Base-by-base conservation (phyloP, 2,888 invertebrate species). In the Achlya flavicornis region DNA sequence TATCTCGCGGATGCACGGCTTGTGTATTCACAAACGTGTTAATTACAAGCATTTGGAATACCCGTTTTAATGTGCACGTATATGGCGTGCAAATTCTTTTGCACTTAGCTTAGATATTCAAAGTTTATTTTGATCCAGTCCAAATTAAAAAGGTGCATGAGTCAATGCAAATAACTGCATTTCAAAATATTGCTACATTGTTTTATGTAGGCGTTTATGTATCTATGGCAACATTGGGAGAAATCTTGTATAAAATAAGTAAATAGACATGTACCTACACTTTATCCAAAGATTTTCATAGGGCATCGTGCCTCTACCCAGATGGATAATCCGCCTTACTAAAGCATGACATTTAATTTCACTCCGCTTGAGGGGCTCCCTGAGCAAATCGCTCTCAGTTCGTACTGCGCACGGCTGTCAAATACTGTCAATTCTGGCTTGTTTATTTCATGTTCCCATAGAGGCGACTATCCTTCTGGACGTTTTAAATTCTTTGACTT, bases 1-100 rank as follows among this genome's bases (percentile, higher is more conserved):
- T 85, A 83, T 79, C 69, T 78, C 81, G 76, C 78, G 77, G 75
- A 78, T 79, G 80, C 85, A 79, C 76, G 79, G 73, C 73, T 79
- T 84, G 84, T 88, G 85, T 86, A 79, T 81, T 80, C 83, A 86
- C 86, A 76, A 86, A 89, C 81, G 92, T 91, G 92, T 86, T 92
- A 92, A 92, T 91, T 90, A 85, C 80, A 80, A 79, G 81, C 77
- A 81, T 83, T 84, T 80, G 83, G 76, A 79, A 82, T 83, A 76
- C 76, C 65, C 76, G 77, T 81, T 84, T 82, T 85, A 84, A 83
- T 84, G 73, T 78, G 76, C 80, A 76, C 86, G 75, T 87, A 89
- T 90, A 90, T 84, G 86, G 87, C 80, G 84, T 84, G 89, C 89
- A 84, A 85, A 86, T 86, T 84, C 83, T 78, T 69, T 66, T 61